Conservation (phyloP, 2,113 vertebrate species). For the Mormyrus iriodes region DNA sequence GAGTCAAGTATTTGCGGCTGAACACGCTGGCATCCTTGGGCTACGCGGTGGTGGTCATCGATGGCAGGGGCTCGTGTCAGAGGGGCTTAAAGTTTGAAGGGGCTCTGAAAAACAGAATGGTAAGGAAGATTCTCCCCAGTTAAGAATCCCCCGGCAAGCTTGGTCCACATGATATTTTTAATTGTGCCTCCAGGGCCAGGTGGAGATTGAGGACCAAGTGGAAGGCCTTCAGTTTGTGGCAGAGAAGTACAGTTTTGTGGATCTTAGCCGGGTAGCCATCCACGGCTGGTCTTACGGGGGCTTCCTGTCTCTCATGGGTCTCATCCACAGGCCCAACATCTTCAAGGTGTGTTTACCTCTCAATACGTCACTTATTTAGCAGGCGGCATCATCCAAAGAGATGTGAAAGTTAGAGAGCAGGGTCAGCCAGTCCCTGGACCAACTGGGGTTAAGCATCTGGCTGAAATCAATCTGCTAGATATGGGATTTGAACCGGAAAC, state of each 20-base stretch:
- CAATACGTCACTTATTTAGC: not conserved
- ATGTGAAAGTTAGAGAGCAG: not conserved
- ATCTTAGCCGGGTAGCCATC: slow-evolving; percentile 87
- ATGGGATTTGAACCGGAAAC: not conserved
- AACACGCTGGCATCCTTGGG: slow-evolving; percentile 90
- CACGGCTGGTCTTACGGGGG: slow-evolving; percentile 96
- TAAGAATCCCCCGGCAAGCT: not conserved
- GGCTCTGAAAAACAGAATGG: slow-evolving; percentile 95
- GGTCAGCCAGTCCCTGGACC: not conserved
- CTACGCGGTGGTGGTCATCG: slow-evolving; percentile 91
- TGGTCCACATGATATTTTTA: not conserved
- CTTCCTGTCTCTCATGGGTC: slow-evolving; percentile 94
- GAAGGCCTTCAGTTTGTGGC: slow-evolving; percentile 90
- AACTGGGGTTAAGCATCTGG: not conserved
- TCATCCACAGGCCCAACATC: slow-evolving; percentile 84
- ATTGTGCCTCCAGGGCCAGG: slow-evolving; percentile 72
- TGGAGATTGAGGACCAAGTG: slow-evolving; percentile 96
- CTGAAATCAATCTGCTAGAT: not conserved
- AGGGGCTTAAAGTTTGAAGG: slow-evolving; percentile 90
- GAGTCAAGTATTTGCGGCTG: slow-evolving; percentile 88
- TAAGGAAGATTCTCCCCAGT: slow-evolving; percentile 39
- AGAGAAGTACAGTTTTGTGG: slow-evolving; percentile 88
- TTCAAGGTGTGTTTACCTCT: slow-evolving; percentile 75
- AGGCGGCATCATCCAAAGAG: not conserved
- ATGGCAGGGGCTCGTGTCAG: slow-evolving; percentile 89